Evolutionary conservation across 2,888 invertebrate genomes (phyloP).

Genomic region (Halictus quadricinctus): DNA sequence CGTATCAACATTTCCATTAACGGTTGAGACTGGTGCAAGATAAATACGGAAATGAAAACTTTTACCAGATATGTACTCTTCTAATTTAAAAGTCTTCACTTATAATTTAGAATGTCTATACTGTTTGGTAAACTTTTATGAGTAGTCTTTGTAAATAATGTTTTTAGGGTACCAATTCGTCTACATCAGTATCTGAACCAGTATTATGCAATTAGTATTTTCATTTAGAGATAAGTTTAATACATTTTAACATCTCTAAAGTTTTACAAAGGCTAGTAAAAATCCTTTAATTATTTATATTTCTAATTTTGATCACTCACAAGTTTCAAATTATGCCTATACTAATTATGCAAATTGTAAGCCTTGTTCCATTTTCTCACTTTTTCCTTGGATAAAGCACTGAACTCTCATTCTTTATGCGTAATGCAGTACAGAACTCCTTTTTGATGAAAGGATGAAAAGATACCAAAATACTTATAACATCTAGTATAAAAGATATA

Average conservation of each 20-base stretch:
- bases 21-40: slow-evolving; percentile 48
- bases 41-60: slow-evolving; percentile 45
- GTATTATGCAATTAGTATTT: background rate
- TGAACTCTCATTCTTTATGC: slow-evolving; percentile 42
- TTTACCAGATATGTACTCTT: slow-evolving; percentile 29
- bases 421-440: slow-evolving; percentile 49
- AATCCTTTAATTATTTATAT: slow-evolving; percentile 40
- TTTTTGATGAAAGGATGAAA: slow-evolving; percentile 37
- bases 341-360: slow-evolving; percentile 66
- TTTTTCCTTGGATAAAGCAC: slow-evolving; percentile 36
- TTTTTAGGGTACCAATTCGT: background rate
- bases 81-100: slow-evolving; percentile 26
- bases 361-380: slow-evolving; percentile 43
- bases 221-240: slow-evolving; percentile 20
- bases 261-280: slow-evolving; percentile 9
- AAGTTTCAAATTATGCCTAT: slow-evolving; percentile 67
- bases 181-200: background rate
- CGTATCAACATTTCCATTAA: slow-evolving; percentile 39
- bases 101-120: slow-evolving; percentile 18
- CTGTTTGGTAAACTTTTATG: background rate
- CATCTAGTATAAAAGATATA: slow-evolving; percentile 10
- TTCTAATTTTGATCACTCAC: slow-evolving; percentile 59
- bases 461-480: slow-evolving; percentile 23
- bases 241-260: slow-evolving; percentile 8
- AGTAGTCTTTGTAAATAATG: slow-evolving; percentile 3